Base-by-base conservation (phyloP, 2,113 vertebrate genomes). In the Calypte anna region DNA sequence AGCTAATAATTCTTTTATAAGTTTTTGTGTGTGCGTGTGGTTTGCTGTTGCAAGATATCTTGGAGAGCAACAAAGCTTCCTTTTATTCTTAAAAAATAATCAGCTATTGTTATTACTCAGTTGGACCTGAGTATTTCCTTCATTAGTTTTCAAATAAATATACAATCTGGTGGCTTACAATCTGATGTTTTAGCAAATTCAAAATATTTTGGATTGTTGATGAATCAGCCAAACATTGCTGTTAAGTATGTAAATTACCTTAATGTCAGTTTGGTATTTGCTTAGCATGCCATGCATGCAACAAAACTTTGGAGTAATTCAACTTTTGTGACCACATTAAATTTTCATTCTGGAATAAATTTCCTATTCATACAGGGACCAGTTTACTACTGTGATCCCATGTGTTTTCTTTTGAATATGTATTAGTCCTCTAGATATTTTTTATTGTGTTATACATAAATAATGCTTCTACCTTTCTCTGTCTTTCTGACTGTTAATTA, bases 1-100 rank as follows among this genome's bases (percentile, higher is more conserved):
- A 98, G 72, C 83, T 96, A 97, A 80, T 96, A 94, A 98, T 57
- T 87, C 40, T 93, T 98, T 97, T 97, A 95, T 40, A 40, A 40
- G 11, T 40, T 40, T 40, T 11, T 40, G 40, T 40, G 40, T 40
- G 40, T 40, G 11, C 12, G 40, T 40, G 40, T 97, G 95, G 86
- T 97, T 98, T 97, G 95, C 85, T 97, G 68, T 66, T 48, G 96
- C 93, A 94, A 91, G 93, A 82, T 94, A 95, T 82, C 96, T 96
- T 96, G 96, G 93, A 97, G 59, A 79, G 38, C 22, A 85, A 74
- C 4, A 30, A 97, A 86, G 8, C 59, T 95, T 92, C 58, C 36
- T 46, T 95, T 91, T 95, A 61, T 68, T 95, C 72, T 69, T 87
- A 73, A 86, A 82, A 86, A 87, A 91, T 75, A 86, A 91, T 88